Evolutionary conservation across 2,797 vertebrate genomes (phyloP).

Genomic region (Heliangelus exortis): DNA sequence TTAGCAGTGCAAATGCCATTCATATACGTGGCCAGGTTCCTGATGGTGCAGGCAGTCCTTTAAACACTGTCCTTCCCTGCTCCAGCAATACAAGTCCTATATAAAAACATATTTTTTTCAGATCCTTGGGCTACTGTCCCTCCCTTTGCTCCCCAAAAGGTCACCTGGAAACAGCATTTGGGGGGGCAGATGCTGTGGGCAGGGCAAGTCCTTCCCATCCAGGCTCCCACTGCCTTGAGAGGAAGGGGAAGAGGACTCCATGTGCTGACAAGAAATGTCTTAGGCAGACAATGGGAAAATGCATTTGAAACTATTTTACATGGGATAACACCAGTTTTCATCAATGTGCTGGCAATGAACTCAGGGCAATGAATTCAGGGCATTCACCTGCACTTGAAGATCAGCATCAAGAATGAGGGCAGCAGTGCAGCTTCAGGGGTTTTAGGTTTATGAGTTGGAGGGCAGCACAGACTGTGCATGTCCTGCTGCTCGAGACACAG

Average conservation of each 20-base stretch:
- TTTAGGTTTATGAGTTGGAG: neutral
- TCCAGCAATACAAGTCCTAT: neutral
- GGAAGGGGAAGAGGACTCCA: neutral
- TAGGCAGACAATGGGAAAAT: neutral
- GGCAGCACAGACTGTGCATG: fast-evolving
- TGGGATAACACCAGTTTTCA: neutral
- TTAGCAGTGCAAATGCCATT: conserved; percentile 50
- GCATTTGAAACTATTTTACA: neutral
- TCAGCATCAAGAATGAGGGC: neutral
- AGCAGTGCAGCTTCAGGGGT: neutral
- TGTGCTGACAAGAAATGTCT: neutral
- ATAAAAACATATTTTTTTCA: neutral
- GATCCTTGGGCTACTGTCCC: neutral
- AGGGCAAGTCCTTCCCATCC: neutral
- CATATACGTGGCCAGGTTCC: neutral
- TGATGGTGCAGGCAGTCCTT: neutral
- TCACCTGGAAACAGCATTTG: neutral
- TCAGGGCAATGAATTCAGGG: neutral
- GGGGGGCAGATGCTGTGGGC: neutral
- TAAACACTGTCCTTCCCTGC: neutral
- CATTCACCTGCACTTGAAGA: neutral
- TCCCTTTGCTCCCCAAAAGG: neutral
- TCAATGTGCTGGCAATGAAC: neutral
- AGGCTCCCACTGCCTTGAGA: neutral
- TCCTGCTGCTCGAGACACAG: neutral